phyloP scores from a whole-genome alignment of 2,888 invertebrate species.

The Mythimna lalbum region DNA sequence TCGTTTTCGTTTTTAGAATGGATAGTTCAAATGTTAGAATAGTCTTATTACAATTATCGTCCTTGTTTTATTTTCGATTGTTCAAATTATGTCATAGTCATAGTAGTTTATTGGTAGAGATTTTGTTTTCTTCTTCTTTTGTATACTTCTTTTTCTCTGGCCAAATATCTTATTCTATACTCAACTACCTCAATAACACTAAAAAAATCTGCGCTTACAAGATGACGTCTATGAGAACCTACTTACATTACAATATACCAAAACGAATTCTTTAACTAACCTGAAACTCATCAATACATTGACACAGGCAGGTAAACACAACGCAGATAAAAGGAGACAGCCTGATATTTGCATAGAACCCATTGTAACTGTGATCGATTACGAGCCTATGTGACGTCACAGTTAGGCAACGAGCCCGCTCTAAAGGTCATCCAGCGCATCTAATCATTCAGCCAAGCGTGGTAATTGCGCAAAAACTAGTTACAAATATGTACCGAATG shows the following conservation, averaged over 20 bases:
- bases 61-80: neutral
- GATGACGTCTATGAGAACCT: neutral
- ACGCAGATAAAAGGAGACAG: constrained; percentile 40
- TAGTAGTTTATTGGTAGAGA: too few species aligned
- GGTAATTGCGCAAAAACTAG: constrained; percentile 73
- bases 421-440: constrained; percentile 79
- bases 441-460: constrained; percentile 80
- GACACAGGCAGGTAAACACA: constrained; percentile 2
- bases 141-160: too few species aligned
- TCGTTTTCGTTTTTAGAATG: neutral
- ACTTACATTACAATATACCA: neutral
- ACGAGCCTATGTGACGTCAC: constrained; percentile 65
- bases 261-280: constrained; percentile 4
- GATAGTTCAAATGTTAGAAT: neutral
- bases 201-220: neutral
- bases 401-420: constrained; percentile 58
- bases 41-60: neutral
- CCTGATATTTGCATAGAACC: constrained; percentile 63
- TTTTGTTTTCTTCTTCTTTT: neutral
- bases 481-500: constrained; percentile 63
- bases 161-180: neutral
- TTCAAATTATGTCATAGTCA: too few species aligned
- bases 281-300: constrained; percentile 4
- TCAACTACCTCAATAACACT: neutral
- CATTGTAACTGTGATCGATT: constrained; percentile 69